Conservation (phyloP, 1,140 invertebrate genomes). For the Pectinophora gossypiella region DNA sequence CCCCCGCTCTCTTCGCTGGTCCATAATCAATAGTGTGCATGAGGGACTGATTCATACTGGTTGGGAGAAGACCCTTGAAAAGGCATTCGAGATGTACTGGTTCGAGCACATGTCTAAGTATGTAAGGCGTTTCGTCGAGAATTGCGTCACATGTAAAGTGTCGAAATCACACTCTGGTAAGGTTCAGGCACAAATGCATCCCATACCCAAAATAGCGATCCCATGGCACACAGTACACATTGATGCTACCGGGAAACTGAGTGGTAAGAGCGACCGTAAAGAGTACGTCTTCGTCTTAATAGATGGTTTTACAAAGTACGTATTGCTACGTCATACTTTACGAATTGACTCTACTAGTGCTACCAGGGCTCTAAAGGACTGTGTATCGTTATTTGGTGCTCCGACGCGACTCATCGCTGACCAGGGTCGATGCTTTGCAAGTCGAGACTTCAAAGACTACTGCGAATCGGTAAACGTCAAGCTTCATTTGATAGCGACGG, state of each 20-base stretch:
- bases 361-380: not conserved
- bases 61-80: no score
- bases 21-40: no score
- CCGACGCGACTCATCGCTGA: conserved; percentile 1
- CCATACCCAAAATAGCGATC: no score
- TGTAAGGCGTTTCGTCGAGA: no score
- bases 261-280: conserved; percentile 13
- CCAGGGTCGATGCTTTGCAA: conserved; percentile 5
- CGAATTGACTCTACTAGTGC: conserved; percentile 10
- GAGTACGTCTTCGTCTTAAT: conserved; percentile 23
- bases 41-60: no score
- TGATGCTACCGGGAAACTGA: no score
- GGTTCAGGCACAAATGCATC: no score
- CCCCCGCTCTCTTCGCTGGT: no score
- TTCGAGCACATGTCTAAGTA: conserved; percentile 24
- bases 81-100: conserved; percentile 25
- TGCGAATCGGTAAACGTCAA: conserved; percentile 6
- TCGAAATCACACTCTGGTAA: no score
- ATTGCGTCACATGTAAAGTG: no score
- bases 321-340: conserved; percentile 19
- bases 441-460: not conserved
- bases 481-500: conserved; percentile 3
- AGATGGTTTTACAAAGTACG: conserved; percentile 34
- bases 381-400: conserved; percentile 2
- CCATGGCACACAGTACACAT: no score